These are phyloP conservation scores for Cynopterus brachyotis DNA, from an alignment of 2,113 vertebrate genomes.

Conservation along the genomic window DNA sequence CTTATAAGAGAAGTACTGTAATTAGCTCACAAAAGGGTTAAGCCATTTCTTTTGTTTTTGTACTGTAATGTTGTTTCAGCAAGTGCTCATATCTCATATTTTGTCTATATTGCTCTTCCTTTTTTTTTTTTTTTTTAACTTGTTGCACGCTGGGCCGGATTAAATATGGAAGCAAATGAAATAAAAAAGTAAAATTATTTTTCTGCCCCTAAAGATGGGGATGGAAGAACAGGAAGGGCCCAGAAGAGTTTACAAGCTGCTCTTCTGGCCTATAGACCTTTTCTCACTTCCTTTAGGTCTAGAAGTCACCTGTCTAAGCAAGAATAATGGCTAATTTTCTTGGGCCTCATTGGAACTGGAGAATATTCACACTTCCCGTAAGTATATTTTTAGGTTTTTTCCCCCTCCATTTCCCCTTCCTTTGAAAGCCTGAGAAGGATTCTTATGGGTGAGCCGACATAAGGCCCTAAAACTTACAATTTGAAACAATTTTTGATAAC, in stretches of 20 bases:
- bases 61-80: not conserved
- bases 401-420: not conserved
- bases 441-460: not conserved
- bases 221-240: not conserved
- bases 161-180: not conserved
- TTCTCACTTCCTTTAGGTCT: not conserved
- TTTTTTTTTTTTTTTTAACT: not conserved
- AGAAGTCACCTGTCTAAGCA: not conserved
- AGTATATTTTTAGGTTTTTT: not conserved
- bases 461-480: not conserved
- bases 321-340: not conserved
- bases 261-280: not conserved
- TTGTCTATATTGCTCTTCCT: not conserved
- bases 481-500: constrained; percentile 30
- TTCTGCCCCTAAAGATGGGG: not conserved
- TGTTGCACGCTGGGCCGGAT: not conserved
- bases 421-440: not conserved
- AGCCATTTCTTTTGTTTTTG: not conserved
- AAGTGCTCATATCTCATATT: not conserved
- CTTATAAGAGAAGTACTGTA: not conserved
- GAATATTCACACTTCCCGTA: not conserved
- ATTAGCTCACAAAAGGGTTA: not conserved
- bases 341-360: not conserved
- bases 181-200: not conserved
- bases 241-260: not conserved